Base-by-base conservation (phyloP, 2,113 vertebrate genomes). In the Rhineura floridana region DNA sequence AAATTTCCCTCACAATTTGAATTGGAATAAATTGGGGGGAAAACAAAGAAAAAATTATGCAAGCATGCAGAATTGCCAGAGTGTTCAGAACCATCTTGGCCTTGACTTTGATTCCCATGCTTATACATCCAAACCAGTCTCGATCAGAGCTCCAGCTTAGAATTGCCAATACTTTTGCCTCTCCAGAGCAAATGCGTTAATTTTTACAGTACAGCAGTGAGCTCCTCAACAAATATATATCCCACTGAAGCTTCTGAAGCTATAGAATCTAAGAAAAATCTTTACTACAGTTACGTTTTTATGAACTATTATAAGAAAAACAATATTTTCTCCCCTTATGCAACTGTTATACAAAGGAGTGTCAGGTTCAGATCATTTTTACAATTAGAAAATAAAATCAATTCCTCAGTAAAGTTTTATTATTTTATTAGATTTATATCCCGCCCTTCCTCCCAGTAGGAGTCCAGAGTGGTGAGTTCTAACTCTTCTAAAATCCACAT, bases 321-420 rank as follows among this genome's bases (percentile, higher is more conserved):
- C 25, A 44, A 10, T 28, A 39, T 52, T 30, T 39, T 12, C 48
- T 50, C 25, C 50, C 50, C 19, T 72, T 84, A 89, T 50, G 85
- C 63, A 90, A 67, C 79, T 75, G 46, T 50, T 62, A 77, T 87
- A 89, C 86, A 89, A 85, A 80, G 6, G 77, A 72, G 8, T 81
- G 63, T 83, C 65, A 59, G 87, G 52, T 90, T 87, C 5, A 15
- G 86, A 88, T 90, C 86, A 87, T 80, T 88, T 59, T 93, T 2
- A 0, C 80, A 93, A 82, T 84, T 39, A 30, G 9, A 30, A 65
- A 69, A 63, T n/a, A 89, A 91, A 90, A 80, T 44, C 12, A 69
- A 12, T 77, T 9, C 33, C 65, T n/a, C 13, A 36, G 42, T 28
- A 81, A 3, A 81, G 23, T 19, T 4, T 4, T 10, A 62, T 3